Evolutionary conservation across 2,113 vertebrate genomes (phyloP).

Genomic region (Alaudala cheleensis): DNA sequence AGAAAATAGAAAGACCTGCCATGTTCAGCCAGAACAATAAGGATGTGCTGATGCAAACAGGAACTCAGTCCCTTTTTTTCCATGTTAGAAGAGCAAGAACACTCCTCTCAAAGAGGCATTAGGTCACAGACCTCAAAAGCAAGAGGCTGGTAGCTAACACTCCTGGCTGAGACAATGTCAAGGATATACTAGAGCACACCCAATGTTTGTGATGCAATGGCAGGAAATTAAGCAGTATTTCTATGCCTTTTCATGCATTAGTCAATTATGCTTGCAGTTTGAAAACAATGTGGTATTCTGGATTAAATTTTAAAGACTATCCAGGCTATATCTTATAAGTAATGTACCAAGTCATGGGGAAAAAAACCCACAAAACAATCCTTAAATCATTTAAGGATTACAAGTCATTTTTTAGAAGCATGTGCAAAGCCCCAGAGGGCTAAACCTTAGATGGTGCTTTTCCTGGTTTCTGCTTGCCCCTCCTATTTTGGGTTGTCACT

Average conservation of each 20-base stretch:
- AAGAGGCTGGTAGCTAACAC: not conserved
- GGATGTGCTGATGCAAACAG: slow-evolving; percentile 2
- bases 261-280: not conserved
- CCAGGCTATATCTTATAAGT: not conserved
- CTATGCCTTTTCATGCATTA: not conserved
- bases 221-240: not conserved
- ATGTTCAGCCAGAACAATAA: not conserved
- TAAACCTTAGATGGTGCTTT: not conserved
- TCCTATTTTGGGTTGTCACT: not conserved
- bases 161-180: not conserved
- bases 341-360: not conserved
- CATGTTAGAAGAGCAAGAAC: not conserved
- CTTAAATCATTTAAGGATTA: not conserved
- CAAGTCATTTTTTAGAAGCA: not conserved
- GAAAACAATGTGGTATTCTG: not conserved
- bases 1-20: not conserved
- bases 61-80: not conserved
- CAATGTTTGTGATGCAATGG: not conserved
- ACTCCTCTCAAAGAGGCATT: not conserved
- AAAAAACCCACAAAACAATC: not conserved
- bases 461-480: not conserved
- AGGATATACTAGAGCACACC: not conserved
- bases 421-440: not conserved
- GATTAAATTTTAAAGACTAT: not conserved
- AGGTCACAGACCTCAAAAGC: not conserved